Conservation (phyloP, 2,888 invertebrate species). For the Polyommatus iphigenia region DNA sequence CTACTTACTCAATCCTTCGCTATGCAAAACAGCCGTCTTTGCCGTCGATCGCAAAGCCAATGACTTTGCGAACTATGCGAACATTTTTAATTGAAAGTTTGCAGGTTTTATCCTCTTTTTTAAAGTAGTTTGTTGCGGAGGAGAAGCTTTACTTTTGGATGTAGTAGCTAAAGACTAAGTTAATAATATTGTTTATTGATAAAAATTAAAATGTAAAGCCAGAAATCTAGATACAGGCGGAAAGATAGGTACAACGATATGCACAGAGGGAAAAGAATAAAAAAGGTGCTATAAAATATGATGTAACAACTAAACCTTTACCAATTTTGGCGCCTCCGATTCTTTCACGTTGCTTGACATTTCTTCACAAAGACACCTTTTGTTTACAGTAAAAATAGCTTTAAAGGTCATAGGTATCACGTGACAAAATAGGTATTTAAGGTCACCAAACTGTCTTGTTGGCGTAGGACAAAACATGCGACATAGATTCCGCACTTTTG, state of each 20-base stretch:
- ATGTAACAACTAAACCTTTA: background rate
- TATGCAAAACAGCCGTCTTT: conserved; percentile 63
- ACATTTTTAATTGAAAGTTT: conserved; percentile 39
- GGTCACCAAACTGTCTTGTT: conserved; percentile 37
- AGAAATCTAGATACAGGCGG: too few relatives aligned
- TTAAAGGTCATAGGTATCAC: background rate
- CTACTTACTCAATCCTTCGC: conserved; percentile 61
- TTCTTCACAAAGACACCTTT: conserved; percentile 17
- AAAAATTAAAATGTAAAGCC: background rate
- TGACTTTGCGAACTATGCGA: conserved; percentile 33
- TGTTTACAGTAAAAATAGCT: conserved; percentile 18
- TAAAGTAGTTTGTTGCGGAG: background rate
- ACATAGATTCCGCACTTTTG: conserved; percentile 46
- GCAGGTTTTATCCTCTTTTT: conserved; percentile 20
- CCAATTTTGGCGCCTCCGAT: background rate
- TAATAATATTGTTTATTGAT: background rate
- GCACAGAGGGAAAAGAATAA: background rate
- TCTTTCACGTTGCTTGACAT: background rate
- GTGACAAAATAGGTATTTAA: background rate
- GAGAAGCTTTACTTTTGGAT: background rate
- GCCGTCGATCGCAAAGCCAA: conserved; percentile 42
- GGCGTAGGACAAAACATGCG: conserved; percentile 46
- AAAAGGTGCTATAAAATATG: background rate
- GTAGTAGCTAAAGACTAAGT: background rate
- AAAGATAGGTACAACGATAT: background rate